Base-by-base conservation (phyloP, 2,113 vertebrate genomes). In the Smithornis capensis region DNA sequence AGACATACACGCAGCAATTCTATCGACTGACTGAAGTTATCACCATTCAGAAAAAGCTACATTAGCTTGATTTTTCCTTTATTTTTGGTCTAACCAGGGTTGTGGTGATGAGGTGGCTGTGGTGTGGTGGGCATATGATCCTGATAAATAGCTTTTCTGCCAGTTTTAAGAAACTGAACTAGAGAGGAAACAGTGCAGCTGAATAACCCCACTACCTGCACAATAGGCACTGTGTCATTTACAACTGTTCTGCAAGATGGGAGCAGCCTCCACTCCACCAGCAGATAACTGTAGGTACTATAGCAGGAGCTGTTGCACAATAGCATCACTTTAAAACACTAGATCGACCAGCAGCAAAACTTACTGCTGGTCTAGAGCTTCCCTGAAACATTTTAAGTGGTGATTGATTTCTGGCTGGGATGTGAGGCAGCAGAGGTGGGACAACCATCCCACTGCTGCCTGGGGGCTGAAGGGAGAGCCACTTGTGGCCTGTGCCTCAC, bases 401-500 rank as follows among this genome's bases (percentile, higher is more conserved):
- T 14, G 22, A 3, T 9, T 28, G 57, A n/a, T 55, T 71, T 53
- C 35, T 83, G 55, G 33, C 35, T 23, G 50, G 10, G 16, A 6
- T 4, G 2, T 7, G 35, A 62, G 42, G 64, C n/a, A 18, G 23
- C 3, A 11, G 70, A 71, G n/a, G 5, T 47, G 44, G n/a, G n/a
- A n/a, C 31, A 50, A 4, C 2, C 16, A 3, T 12, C 35, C 6
- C 27, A 17, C 27, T 1, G 0, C 53, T 82, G 33, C 29, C 55
- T 56, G 27, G 25, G 70, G 42, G 50, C 33, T n/a, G 45, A 33
- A 67, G 71, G 24, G 8, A 37, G 59, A 78, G n/a, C 19, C 24
- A 17, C 56, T 17, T 37, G 10, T 8, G 28, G 38, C 29, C 60
- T 16, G 14, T 44, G n/a, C n/a, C 21, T 23, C 0, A 0, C 52